Evolutionary conservation across 2,888 invertebrate genomes (phyloP), one percentile per base, ranked within the genome.

Genomic region (Miltochrista miniata): DNA sequence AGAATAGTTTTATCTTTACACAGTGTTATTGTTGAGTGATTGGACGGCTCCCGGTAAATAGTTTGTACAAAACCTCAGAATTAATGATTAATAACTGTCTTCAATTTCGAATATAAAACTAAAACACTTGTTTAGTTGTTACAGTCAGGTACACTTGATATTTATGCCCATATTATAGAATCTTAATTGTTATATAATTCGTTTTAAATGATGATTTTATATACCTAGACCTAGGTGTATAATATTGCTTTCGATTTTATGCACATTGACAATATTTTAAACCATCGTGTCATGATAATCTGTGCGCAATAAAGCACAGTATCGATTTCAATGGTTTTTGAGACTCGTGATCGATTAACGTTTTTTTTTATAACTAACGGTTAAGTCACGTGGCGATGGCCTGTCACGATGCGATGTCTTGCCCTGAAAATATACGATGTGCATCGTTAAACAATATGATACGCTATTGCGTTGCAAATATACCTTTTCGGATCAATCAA

Each of bases 1-100:
- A 88, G 84, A 84, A 87, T 90, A 90, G 87, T 84, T 87, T 87
- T 91, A 90, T 87, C 87, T 90, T 85, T 90, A 90, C 89, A 88
- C 87, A 81, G 74, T 88, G 86, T 89, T 90, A 87, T 90, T 85
- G 87, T 90, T 88, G 84, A 87, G 84, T 90, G 87, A 89, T 85
- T 79, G 84, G 84, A 86, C 79, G 90, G 90, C 89, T 90, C 90
- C 90, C 90, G 90, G 90, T 89, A 71, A 74, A 82, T 87, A 88
- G 90, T 86, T 85, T 88, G 84, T 85, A 85, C 76, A 81, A 83
- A 81, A 74, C 77, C 74, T 81, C 79, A 79, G 69, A 83, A 81
- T 76, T 75, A 79, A 72, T 71, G 74, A 76, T 70, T 70, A 70
- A 65, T 77, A 18, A 10, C 18, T 38, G 79, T 83, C 81, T 84